A percentile compares a stretch with the other conserved stretches of the same genome.
These are phyloP conservation scores for Calvadosia cruxmelitensis DNA, from an alignment of 30 jellyfish, hydroid and myxozoan species.

Conservation along the genomic window DNA sequence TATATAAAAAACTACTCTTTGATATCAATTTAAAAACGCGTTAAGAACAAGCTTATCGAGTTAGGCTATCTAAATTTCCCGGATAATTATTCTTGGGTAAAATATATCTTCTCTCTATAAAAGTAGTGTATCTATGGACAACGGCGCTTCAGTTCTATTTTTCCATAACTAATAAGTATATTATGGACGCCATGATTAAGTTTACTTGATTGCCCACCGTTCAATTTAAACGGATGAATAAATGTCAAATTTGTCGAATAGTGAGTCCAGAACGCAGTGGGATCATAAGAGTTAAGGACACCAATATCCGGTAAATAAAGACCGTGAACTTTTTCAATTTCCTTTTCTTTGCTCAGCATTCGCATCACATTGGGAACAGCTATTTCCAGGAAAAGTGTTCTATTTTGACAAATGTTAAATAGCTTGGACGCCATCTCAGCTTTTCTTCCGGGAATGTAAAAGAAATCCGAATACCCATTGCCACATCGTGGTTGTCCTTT, in stretches of 20 bases:
- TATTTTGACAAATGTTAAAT: neutral
- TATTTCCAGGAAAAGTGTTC: neutral
- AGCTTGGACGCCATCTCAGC: neutral
- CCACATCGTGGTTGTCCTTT: conserved; percentile 3
- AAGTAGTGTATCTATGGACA: no score
- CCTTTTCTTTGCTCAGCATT: neutral
- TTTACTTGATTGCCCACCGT: no score
- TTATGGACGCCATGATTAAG: no score
- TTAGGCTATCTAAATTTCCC: no score
- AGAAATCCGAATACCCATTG: neutral
- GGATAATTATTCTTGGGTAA: no score
- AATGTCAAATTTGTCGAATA: conserved; percentile 48
- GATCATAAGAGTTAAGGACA: neutral
- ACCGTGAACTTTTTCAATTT: neutral
- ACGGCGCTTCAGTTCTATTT: no score
- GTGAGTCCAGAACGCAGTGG: neutral
- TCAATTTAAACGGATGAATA: no score
- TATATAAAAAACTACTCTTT: no score
- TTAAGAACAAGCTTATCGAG: no score
- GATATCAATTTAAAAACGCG: no score
- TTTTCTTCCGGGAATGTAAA: neutral
- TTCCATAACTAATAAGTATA: no score
- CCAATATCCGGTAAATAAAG: neutral
- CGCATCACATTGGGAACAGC: neutral
- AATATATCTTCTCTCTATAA: no score